phyloP scores from a whole-genome alignment of 1,140 invertebrate genomes.

The Drosophila auraria region DNA sequence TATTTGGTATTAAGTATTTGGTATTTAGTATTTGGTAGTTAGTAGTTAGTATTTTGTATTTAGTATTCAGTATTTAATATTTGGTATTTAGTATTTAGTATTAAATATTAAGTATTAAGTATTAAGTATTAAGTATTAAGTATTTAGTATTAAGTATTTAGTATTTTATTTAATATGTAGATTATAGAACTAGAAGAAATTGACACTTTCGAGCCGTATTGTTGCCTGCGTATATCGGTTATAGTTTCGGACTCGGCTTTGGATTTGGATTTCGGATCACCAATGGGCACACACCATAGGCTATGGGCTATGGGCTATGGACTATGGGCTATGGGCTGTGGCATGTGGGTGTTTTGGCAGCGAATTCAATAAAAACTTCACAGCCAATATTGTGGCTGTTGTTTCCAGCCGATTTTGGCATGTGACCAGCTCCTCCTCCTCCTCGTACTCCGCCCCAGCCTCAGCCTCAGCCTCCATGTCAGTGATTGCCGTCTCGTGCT shows the following conservation, averaged over 20 bases:
- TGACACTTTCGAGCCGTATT: background rate
- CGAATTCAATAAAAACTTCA: constrained; percentile 83
- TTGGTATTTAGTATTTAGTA: too few species aligned
- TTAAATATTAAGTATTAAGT: too few species aligned
- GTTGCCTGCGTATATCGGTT: constrained; percentile 15
- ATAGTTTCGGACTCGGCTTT: background rate
- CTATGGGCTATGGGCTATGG: background rate
- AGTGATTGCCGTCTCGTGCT: constrained; percentile 41
- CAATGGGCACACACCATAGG: background rate
- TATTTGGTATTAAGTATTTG: too few species aligned
- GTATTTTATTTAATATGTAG: background rate
- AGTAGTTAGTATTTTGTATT: too few species aligned
- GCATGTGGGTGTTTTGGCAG: constrained; percentile 65
- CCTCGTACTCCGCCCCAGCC: background rate
- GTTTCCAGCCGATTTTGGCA: constrained; percentile 50
- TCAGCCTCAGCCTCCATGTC: constrained; percentile 1
- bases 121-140: too few species aligned
- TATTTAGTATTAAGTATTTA: too few species aligned
- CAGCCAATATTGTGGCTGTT: constrained; percentile 69
- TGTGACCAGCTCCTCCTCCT: constrained; percentile 65
- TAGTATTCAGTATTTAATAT: background rate
- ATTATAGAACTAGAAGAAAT: background rate
- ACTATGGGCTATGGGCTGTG: background rate
- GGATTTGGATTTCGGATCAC: constrained; percentile 14
- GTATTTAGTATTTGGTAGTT: too few species aligned